Base-by-base conservation (phyloP, 2,888 invertebrate genomes). In the Pseudococcus jackbeardsleyi region DNA sequence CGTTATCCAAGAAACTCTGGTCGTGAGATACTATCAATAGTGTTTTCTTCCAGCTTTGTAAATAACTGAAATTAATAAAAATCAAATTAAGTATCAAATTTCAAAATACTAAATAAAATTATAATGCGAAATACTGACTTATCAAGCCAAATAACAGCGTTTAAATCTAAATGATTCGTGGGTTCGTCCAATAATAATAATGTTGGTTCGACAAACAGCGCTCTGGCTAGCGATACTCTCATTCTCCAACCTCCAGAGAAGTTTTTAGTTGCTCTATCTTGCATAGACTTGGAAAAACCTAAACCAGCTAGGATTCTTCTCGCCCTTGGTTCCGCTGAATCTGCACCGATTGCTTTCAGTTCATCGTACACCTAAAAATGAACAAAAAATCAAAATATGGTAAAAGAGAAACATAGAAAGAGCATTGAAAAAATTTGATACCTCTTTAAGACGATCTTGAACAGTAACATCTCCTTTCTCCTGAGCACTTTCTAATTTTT, bases 111-210 rank as follows among this genome's bases (percentile, higher is more conserved):
- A 77, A 77, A 17, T 11, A 12, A 26, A 12, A 59, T 26, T 87
- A 84, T 46, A 87, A 42, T 42, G 12, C 5, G 9, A 4, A 0
- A n/a, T 46, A 92, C 94, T 93, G 92, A 97, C 96, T 99, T 99
- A 91, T 99, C 99, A 89, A 99, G 94, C 99, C 99, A 99, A 93
- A 99, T 99, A 85, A 99, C 99, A 90, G 99, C 99, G 91, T 99
- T 99, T 89, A 99, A 93, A 93, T 91, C 91, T 33, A 91, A 89
- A 91, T 95, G 95, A 91, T 95, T 95, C 9, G 95, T 94, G 48
- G 94, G 94, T 92, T 94, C 94, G 91, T 94, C 94, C 85, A 95
- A 92, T 91, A 95, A 92, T 64, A 95, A 91, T 22, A 95, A 91
- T 0, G 94, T 95, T 0, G 95, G 95, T 90, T 94, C 94, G 85